Conservation (phyloP, 2,797 vertebrate species). For the Acrossocheilus fasciatus region DNA sequence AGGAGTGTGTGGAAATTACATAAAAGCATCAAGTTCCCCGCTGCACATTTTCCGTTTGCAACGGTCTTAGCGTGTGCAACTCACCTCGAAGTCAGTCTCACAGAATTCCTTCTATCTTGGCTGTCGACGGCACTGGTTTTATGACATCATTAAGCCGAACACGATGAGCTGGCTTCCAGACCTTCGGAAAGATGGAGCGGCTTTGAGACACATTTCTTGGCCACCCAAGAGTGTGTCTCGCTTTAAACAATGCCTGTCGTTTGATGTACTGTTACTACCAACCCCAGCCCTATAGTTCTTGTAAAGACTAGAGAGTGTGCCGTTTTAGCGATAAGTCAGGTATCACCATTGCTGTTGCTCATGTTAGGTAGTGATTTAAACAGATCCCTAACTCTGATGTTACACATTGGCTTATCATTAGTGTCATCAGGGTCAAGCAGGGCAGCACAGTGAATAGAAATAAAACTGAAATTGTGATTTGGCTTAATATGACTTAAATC, state of each 20-base stretch:
- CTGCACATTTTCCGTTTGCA: not conserved
- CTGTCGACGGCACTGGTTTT: slow-evolving; percentile 1
- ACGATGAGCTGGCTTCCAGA: slow-evolving; percentile 16
- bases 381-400: not conserved
- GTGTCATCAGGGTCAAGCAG: not conserved
- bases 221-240: slow-evolving; percentile 15
- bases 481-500: too few relatives aligned
- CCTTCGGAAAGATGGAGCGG: not conserved
- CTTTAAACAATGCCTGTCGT: slow-evolving; percentile 1
- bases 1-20: slow-evolving; percentile 18
- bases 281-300: not conserved
- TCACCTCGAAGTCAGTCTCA: not conserved
- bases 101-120: slow-evolving; percentile 22
- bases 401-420: not conserved
- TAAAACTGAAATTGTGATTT: not conserved
- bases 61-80: not conserved
- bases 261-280: not conserved
- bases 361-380: not conserved
- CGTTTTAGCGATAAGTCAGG: not conserved
- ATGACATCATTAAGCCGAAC: slow-evolving; percentile 28
- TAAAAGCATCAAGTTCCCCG: slow-evolving; percentile 18
- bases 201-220: not conserved
- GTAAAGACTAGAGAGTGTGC: not conserved
- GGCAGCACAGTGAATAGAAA: not conserved
- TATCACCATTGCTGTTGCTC: not conserved